Percentiles rank a stretch among this genome's conserved stretches.
These are phyloP conservation scores for Hartigia nigra DNA, from an alignment of 2,888 invertebrate species.

Conservation along the genomic window DNA sequence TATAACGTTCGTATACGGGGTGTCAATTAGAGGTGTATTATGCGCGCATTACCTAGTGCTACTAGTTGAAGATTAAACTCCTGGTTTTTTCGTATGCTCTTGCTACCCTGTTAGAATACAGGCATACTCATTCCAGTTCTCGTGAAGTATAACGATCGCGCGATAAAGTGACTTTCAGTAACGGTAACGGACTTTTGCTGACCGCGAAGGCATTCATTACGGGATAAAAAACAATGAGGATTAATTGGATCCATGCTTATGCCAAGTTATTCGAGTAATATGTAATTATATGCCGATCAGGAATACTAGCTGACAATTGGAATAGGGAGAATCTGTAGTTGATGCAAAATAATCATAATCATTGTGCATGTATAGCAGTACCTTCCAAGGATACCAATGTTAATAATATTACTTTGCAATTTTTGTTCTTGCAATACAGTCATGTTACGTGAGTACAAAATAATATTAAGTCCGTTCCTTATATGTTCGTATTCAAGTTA, in stretches of 20 bases:
- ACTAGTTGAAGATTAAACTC: not conserved
- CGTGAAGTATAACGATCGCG: not conserved
- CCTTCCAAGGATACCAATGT: not conserved
- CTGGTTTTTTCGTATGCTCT: not conserved
- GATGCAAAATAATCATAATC: not conserved
- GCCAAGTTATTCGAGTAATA: not conserved
- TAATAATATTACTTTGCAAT: not conserved
- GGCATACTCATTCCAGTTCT: not conserved
- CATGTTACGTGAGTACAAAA: not conserved
- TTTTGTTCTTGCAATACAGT: not conserved
- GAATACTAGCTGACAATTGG: not conserved
- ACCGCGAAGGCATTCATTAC: not conserved
- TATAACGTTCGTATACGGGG: not conserved
- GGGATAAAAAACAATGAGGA: not conserved
- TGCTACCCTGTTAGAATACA: not conserved
- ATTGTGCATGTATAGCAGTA: not conserved
- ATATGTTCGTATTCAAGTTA: not conserved
- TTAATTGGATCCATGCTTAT: not conserved
- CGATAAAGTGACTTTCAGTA: not conserved
- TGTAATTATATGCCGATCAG: not conserved
- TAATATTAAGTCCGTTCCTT: not conserved
- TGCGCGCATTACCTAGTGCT: not conserved
- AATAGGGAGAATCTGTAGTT: not conserved
- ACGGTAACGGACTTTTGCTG: not conserved
- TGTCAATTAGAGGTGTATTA: not conserved